phyloP scores from a whole-genome alignment of 2,113 vertebrate species.

The Nesogale talazaci region DNA sequence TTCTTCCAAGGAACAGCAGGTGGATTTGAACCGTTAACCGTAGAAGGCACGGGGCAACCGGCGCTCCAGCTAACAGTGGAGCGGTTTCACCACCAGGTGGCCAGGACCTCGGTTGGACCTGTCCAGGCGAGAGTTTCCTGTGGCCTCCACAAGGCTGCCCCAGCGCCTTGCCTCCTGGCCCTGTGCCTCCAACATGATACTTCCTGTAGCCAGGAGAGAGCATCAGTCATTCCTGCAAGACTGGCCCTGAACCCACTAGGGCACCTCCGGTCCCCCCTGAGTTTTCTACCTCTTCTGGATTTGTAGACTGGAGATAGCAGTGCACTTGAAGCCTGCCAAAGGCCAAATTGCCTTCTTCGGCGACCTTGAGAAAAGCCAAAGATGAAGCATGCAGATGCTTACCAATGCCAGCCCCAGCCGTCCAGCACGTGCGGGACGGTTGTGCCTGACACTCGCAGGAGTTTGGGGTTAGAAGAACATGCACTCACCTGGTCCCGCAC shows the following conservation, averaged over 20 bases:
- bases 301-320: not conserved
- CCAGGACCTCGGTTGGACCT: not conserved
- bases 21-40: not conserved
- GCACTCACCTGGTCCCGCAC: not conserved
- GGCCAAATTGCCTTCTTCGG: not conserved
- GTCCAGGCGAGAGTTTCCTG: not conserved
- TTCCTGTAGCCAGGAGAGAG: not conserved
- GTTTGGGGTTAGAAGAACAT: too few relatives aligned
- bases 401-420: not conserved
- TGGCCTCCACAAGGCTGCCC: not conserved
- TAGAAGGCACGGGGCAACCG: too few relatives aligned
- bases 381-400: not conserved
- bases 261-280: not conserved
- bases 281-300: not conserved
- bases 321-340: not conserved
- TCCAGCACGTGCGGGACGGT: not conserved
- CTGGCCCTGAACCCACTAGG: not conserved
- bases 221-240: not conserved
- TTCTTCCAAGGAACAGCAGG: not conserved
- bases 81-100: not conserved
- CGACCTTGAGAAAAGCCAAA: not conserved
- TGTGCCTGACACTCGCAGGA: not conserved
- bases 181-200: not conserved
- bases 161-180: not conserved
- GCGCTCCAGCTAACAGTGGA: not conserved